Evolutionary conservation across 2,113 vertebrate species (phyloP).

Genomic region (Cryptoleucopteryx plumbea): DNA sequence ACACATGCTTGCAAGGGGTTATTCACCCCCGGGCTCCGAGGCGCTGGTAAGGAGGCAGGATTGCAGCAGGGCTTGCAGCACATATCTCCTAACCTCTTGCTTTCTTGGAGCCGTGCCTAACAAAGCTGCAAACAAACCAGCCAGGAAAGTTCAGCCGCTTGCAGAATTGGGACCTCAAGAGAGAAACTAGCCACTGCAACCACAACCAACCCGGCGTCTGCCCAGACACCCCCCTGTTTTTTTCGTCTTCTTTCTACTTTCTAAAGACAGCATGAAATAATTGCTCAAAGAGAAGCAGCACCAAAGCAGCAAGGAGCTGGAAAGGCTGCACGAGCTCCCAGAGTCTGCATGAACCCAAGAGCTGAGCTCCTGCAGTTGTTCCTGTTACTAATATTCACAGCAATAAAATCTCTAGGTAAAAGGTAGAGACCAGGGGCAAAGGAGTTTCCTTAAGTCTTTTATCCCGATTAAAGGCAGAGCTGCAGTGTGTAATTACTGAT

Average conservation of each 20-base stretch:
- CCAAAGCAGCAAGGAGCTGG: background rate
- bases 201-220: background rate
- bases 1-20: background rate
- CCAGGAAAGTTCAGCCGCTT: background rate
- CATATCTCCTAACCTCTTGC: background rate
- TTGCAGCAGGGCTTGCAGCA: background rate
- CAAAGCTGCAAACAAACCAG: background rate
- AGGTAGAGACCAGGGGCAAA: constrained; percentile 12
- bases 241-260: background rate
- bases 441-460: constrained; percentile 36
- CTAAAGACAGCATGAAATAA: background rate
- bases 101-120: background rate
- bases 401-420: background rate
- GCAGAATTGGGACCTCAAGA: background rate
- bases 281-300: background rate
- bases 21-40: background rate
- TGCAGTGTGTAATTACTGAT: constrained; percentile 9
- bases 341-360: rapidly evolving
- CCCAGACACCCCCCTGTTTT: background rate
- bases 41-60: background rate
- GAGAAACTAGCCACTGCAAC: background rate
- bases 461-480: constrained; percentile 25
- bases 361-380: background rate
- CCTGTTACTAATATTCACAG: background rate
- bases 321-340: background rate